A percentile compares a stretch with the other conserved stretches of the same genome.
These are phyloP conservation scores for Strigamia transsilvanica DNA, from an alignment of 2,888 invertebrate species.

Conservation along the genomic window DNA sequence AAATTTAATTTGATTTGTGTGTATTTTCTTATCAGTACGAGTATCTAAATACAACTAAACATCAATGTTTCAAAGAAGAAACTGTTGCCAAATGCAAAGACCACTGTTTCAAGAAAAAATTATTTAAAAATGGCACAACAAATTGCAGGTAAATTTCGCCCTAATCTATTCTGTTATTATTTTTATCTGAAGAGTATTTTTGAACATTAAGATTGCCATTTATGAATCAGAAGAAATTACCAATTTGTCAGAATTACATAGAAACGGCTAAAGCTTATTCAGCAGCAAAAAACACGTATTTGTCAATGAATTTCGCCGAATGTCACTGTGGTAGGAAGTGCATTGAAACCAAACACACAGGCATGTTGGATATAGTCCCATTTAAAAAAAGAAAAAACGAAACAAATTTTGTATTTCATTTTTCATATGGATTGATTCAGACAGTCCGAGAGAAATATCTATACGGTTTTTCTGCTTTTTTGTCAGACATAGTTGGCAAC, in stretches of 20 bases:
- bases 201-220: neutral
- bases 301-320: neutral
- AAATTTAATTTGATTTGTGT: neutral
- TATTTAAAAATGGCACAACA: neutral
- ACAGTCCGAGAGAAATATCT: neutral
- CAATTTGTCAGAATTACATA: neutral
- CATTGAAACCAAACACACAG: neutral
- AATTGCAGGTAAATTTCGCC: neutral
- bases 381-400: neutral
- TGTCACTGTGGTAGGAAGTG: neutral
- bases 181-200: neutral
- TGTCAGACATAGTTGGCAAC: conserved; percentile 5
- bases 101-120: neutral
- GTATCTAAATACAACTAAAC: neutral
- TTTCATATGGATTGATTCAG: neutral
- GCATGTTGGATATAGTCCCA: neutral
- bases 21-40: neutral
- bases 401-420: neutral
- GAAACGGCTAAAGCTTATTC: neutral
- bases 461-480: neutral
- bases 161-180: neutral
- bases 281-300: neutral
- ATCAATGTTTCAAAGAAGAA: neutral
- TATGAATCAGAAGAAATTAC: neutral
- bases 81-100: neutral